Evolutionary conservation across 2,888 invertebrate genomes (phyloP).

Genomic region (Crioceris asparagi): DNA sequence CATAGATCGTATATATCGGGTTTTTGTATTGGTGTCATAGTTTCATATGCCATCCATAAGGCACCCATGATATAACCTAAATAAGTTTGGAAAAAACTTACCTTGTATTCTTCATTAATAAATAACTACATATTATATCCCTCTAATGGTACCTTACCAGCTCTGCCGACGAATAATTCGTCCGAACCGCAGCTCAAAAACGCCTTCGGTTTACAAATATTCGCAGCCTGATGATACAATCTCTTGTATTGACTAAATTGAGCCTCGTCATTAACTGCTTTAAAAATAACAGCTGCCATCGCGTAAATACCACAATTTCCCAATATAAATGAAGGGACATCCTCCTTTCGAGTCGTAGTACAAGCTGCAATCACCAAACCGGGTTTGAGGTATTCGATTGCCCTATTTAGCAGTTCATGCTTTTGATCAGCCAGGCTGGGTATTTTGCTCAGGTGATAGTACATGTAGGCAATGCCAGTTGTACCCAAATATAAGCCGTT

Average conservation of each 20-base stretch:
- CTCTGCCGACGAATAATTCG: constrained; percentile 76
- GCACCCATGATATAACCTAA: constrained; percentile 62
- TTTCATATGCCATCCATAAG: constrained; percentile 56
- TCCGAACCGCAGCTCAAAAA: constrained; percentile 63
- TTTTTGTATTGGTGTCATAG: constrained; percentile 39
- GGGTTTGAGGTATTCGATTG: constrained; percentile 50
- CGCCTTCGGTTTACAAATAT: constrained; percentile 41
- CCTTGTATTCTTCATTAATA: not conserved
- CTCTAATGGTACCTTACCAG: constrained; percentile 45
- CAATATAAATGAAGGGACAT: constrained; percentile 62
- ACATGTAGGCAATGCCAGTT: constrained; percentile 66
- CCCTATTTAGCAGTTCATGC: constrained; percentile 45
- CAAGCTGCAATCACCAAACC: constrained; percentile 45
- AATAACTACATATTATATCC: too few species aligned
- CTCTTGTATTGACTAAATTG: constrained; percentile 30
- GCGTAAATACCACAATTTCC: constrained; percentile 72
- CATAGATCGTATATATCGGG: constrained; percentile 53
- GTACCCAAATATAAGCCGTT: constrained; percentile 61
- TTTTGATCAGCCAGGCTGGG: constrained; percentile 40
- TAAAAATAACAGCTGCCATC: constrained; percentile 53
- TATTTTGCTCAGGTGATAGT: constrained; percentile 54
- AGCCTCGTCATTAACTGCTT: constrained; percentile 40
- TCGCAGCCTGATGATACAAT: constrained; percentile 37
- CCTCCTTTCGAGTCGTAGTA: constrained; percentile 38
- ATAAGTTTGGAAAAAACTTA: constrained; percentile 1